phyloP scores from a whole-genome alignment of 2,888 invertebrate species.

The Phragmatobia fuliginosa region DNA sequence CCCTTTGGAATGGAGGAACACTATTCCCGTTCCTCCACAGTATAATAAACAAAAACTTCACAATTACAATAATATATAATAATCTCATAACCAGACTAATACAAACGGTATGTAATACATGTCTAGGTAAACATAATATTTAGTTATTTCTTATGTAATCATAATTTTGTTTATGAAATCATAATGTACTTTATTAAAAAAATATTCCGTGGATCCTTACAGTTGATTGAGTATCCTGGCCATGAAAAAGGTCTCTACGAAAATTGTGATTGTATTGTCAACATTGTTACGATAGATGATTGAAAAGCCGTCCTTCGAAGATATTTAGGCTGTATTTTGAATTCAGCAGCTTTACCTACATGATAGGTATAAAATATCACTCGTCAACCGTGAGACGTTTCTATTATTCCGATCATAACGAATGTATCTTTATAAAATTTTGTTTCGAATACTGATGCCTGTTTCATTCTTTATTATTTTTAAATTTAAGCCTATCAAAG shows the following conservation, averaged over 20 bases:
- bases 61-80: too few relatives aligned
- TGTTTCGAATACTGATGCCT: not conserved
- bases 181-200: constrained; percentile 13
- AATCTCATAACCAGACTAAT: too few relatives aligned
- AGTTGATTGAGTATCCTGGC: constrained; percentile 18
- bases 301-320: constrained; percentile 4
- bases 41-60: too few relatives aligned
- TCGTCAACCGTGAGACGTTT: not conserved
- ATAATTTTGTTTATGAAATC: not conserved
- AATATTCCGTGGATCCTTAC: not conserved
- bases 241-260: constrained; percentile 10
- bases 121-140: not conserved
- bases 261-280: constrained; percentile 8
- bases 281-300: constrained; percentile 4
- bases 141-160: not conserved
- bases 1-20: too few relatives aligned
- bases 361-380: not conserved
- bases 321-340: not conserved
- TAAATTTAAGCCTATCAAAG: too few relatives aligned
- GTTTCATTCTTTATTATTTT: too few relatives aligned
- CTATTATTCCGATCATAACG: not conserved
- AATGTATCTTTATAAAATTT: not conserved
- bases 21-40: too few relatives aligned
- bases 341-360: not conserved
- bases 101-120: too few relatives aligned